Percentiles rank a stretch among this genome's conserved stretches.
These are phyloP conservation scores for Aselliscus stoliczkanus DNA, from an alignment of 2,797 vertebrate genomes.

Conservation along the genomic window DNA sequence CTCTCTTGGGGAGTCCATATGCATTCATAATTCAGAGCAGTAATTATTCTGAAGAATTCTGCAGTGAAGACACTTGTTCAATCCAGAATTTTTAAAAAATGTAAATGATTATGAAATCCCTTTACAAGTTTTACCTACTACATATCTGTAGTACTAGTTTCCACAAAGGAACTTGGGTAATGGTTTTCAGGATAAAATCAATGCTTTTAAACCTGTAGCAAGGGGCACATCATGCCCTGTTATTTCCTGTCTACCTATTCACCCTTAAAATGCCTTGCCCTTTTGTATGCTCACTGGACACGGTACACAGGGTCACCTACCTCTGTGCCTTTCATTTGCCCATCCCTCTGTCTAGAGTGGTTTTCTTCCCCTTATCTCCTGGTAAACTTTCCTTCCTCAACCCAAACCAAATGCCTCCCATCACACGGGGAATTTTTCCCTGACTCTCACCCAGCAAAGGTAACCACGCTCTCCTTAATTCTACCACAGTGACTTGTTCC, in stretches of 20 bases:
- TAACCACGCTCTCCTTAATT: background rate
- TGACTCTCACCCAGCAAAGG: background rate
- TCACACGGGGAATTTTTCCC: background rate
- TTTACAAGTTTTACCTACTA: background rate
- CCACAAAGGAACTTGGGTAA: background rate
- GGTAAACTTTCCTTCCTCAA: background rate
- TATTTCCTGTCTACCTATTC: background rate
- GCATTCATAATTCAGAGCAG: background rate
- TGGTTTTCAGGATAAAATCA: background rate
- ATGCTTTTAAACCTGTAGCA: background rate
- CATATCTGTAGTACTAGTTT: background rate
- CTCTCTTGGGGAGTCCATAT: background rate
- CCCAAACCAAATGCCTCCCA: background rate
- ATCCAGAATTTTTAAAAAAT: background rate
- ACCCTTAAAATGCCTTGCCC: background rate
- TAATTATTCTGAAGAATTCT: background rate
- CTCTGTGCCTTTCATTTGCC: background rate
- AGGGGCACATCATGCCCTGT: too few species aligned
- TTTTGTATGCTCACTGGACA: background rate
- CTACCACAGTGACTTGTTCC: rapidly evolving
- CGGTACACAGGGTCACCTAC: background rate
- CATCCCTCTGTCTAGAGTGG: background rate
- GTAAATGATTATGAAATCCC: background rate
- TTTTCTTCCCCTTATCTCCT: background rate
- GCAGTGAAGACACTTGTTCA: background rate